Base-by-base conservation (phyloP, 1,140 invertebrate genomes). In the Lepidostoma basale region DNA sequence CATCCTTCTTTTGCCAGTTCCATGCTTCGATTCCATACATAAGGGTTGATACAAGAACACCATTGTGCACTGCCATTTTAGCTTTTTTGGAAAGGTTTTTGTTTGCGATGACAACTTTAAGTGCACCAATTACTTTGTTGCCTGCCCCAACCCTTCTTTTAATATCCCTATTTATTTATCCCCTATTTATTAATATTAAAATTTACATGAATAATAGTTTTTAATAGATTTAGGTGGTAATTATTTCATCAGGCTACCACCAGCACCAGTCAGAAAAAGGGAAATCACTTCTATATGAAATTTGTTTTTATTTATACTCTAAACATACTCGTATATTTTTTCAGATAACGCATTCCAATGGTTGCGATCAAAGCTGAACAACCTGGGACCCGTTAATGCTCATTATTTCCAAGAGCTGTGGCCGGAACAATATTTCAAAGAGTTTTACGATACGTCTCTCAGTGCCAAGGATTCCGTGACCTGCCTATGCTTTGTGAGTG, bases 321-420 rank as follows among this genome's bases (percentile, higher is more conserved):
- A 36, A 8, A 36, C 6, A 36, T 36, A 36, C 33, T 8, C 33
- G 33, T 8, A 36, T 36, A 36, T 23, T 49, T 18, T 72, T 72
- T 39, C 56, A 72, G 70, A 68, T 54, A 68, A 28, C 22, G 67
- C 66, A 33, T 67, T 45, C 25, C 6, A 44, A 52, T 72, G 67
- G 67, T 20, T 69, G 25, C n/a, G 40, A 1, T 18, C 12, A 2
- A 69, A 67, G 25, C 22, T 72, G 2, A 39, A 20, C n/a, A 66
- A 58, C 52, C 33, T 72, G 3, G 67, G 30, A 42, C 70, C 70
- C 4, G 52, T 72, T 16, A 72, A 65, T 40, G 45, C 28, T 6
- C 26, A 65, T 33, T 72, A 72, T 39, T 72, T 36, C 28, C 44
- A 62, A 44, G 23, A 56, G 12, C 40, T 72, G 12, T 65, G 67